Percentiles rank a stretch among this genome's conserved stretches.
Conservation (phyloP, 1,140 invertebrate species). For the Lithobius niger region DNA sequence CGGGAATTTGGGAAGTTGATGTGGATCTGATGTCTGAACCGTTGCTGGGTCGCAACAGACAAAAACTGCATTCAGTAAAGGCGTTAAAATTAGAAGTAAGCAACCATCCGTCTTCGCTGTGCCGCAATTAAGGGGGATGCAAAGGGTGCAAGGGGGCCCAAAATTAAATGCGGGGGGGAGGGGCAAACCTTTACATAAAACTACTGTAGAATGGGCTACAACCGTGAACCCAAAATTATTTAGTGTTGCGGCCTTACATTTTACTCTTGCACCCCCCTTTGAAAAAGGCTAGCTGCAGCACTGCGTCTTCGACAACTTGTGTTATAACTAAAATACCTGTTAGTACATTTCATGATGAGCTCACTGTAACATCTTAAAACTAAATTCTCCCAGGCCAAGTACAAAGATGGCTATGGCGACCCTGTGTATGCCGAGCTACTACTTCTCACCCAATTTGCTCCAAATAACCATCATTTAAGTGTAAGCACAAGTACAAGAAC, state of each 20-base stretch:
- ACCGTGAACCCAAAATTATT: too few relatives aligned
- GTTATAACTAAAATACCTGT: too few relatives aligned
- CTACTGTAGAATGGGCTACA: too few relatives aligned
- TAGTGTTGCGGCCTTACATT: too few relatives aligned
- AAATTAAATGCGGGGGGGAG: too few relatives aligned
- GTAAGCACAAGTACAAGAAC: slow-evolving; percentile 70
- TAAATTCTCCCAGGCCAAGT: slow-evolving; percentile 40
- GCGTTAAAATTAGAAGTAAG: slow-evolving; percentile 17
- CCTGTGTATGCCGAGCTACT: slow-evolving; percentile 40
- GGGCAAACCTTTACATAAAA: too few relatives aligned
- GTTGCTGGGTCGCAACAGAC: slow-evolving; percentile 1
- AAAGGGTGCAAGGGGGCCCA: too few relatives aligned
- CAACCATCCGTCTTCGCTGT: not conserved
- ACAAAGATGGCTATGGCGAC: slow-evolving; percentile 40
- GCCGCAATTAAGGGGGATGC: too few relatives aligned
- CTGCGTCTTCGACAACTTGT: too few relatives aligned
- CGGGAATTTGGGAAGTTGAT: slow-evolving; percentile 58
- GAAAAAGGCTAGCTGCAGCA: too few relatives aligned
- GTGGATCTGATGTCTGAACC: slow-evolving; percentile 46
- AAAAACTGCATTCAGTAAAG: slow-evolving; percentile 15
- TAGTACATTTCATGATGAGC: too few relatives aligned
- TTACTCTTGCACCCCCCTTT: too few relatives aligned
- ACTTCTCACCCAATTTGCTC: slow-evolving; percentile 64
- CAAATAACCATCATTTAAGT: slow-evolving; percentile 68
- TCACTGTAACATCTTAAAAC: slow-evolving; percentile 7